Evolutionary conservation across 2,113 vertebrate genomes (phyloP).

Genomic region (Perca schrenkii): DNA sequence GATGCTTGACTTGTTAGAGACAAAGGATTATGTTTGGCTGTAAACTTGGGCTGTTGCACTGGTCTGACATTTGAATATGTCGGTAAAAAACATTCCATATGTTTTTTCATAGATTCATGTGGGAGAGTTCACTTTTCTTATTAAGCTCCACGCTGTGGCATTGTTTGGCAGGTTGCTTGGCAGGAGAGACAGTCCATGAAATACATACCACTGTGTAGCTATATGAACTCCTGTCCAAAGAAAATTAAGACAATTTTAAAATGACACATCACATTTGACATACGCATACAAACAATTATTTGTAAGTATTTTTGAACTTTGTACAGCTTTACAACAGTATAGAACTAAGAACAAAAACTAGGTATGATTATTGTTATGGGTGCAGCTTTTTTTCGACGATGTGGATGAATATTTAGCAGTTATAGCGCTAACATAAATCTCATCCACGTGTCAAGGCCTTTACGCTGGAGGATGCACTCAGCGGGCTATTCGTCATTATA

Average conservation of each 20-base stretch:
- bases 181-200: background rate
- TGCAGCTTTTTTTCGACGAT: slow-evolving; percentile 14
- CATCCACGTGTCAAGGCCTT: slow-evolving; percentile 42
- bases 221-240: background rate
- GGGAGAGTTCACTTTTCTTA: background rate
- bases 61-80: slow-evolving; percentile 18
- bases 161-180: background rate
- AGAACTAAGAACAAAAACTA: background rate
- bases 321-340: background rate
- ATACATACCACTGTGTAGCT: background rate
- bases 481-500: slow-evolving; percentile 41
- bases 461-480: slow-evolving; percentile 43
- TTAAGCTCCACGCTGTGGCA: background rate
- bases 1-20: no score
- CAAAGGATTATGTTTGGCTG: background rate
- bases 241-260: background rate
- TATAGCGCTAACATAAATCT: slow-evolving; percentile 40
- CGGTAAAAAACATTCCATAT: background rate
- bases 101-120: background rate
- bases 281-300: background rate
- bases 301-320: background rate
- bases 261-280: background rate
- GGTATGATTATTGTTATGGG: background rate
- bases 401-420: slow-evolving; percentile 54
- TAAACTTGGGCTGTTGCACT: background rate